Evolutionary conservation across 2,797 vertebrate species (phyloP), one percentile per base, ranked within the genome.

Genomic region (Acanthis flammea): DNA sequence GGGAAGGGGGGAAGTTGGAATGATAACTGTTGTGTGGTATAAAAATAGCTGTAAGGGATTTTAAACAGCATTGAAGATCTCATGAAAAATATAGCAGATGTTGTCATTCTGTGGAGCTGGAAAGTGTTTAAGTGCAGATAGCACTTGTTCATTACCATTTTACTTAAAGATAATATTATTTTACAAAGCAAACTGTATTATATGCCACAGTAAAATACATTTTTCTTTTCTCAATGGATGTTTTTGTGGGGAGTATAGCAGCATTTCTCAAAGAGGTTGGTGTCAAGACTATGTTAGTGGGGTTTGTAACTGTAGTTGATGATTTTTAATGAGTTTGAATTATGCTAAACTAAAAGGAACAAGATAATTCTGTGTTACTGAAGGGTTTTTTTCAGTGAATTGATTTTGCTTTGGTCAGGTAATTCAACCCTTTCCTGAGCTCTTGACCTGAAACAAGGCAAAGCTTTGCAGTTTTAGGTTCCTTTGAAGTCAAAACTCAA

Each of bases 401-500:
- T 61, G 67, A 44, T 92, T 91, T 86, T 80, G 22, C 41, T 90
- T 88, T 93, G 42, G 35, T 71, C 48, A 57, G 73, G 39, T 70
- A 92, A 86, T 79, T 80, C 63, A 79, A 35, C 35, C 58, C 18
- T 77, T 74, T 50, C 19, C 45, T 85, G 39, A 68, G 74, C 35
- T 91, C 89, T 92, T 91, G 74, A 90, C 70, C 82, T 71, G 48
- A 87, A 79, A 92, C 14, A 88, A 84, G 42, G 45, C 30, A 74
- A 82, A 24, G 41, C 58, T 94, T 91, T 94, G 28, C 1, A 2
- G 39, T 68, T 93, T 86, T 72, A 68, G 55, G n/a, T 76, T 81
- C 21, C 75, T 95, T 94, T 92, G 81, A 94, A 76, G 66, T 27
- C 67, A 50, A 81, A 96, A 86, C 65, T 92, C 80, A 90, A 95